Conservation (phyloP, 2,113 vertebrate genomes). For the Herpetotheres cachinnans region DNA sequence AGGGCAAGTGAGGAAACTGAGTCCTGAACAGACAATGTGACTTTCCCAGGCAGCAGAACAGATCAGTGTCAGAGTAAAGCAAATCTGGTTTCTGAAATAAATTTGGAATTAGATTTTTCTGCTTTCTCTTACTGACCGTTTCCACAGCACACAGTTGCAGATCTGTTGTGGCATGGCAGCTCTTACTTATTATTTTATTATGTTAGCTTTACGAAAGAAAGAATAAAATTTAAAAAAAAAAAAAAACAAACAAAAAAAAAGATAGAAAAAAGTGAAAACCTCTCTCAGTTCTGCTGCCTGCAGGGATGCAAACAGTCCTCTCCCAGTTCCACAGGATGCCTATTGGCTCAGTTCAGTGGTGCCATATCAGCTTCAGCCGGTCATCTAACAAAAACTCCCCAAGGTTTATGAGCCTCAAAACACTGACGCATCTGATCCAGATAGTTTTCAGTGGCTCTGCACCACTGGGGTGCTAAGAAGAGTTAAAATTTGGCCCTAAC, state of each 20-base stretch:
- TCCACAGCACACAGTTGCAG: fast-evolving
- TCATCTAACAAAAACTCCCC: neutral
- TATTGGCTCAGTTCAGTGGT: neutral
- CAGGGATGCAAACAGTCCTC: neutral
- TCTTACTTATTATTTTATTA: neutral
- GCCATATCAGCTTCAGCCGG: neutral
- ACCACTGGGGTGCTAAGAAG: neutral
- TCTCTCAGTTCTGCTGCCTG: neutral
- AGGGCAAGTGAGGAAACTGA: neutral
- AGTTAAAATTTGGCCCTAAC: neutral
- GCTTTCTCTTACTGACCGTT: neutral
- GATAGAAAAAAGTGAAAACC: neutral
- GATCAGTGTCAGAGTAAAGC: neutral
- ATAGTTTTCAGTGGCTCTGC: neutral
- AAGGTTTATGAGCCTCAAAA: neutral
- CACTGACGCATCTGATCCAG: neutral
- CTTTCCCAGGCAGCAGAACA: neutral
- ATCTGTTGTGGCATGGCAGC: neutral
- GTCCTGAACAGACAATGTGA: neutral
- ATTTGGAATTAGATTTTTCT: neutral
- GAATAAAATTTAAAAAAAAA: too few species aligned
- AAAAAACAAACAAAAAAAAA: neutral
- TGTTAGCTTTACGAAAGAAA: neutral
- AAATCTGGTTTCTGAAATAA: neutral
- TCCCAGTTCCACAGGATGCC: neutral